Evolutionary conservation across 2,888 invertebrate genomes (phyloP).

Genomic region (Microctonus aethiopoides): DNA sequence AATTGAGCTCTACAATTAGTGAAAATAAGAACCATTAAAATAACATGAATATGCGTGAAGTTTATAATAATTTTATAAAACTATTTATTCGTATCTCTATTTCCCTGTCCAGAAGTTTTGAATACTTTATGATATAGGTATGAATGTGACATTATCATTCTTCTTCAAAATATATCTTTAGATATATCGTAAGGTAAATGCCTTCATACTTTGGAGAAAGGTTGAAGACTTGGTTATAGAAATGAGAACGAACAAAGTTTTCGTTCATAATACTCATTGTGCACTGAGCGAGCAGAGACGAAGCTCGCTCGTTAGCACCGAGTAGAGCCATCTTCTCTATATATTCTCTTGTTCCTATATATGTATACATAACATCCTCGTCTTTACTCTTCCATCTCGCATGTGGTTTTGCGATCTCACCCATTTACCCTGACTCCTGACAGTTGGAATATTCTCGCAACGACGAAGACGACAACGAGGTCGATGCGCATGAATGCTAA

Average conservation of each 20-base stretch:
- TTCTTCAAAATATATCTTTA: not conserved
- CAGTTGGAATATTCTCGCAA: not conserved
- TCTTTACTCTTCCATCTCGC: not conserved
- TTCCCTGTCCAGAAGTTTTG: constrained; percentile 1
- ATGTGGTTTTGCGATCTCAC: not conserved
- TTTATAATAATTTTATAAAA: not conserved
- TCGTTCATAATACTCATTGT: constrained; percentile 50
- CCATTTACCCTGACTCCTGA: constrained; percentile 9
- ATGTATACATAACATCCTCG: not conserved
- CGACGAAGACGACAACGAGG: not conserved
- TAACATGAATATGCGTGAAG: not conserved
- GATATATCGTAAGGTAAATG: not conserved
- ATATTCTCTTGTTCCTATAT: constrained; percentile 2
- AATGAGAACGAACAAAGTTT: constrained; percentile 41
- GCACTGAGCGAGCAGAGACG: constrained; percentile 10
- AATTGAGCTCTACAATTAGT: no score
- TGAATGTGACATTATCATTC: constrained; percentile 1
- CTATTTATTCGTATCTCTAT: not conserved
- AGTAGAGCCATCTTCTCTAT: constrained; percentile 27
- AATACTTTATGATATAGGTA: not conserved
- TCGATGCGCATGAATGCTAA: constrained; percentile 19
- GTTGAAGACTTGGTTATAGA: constrained; percentile 23
- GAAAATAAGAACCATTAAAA: not conserved
- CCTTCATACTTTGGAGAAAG: not conserved
- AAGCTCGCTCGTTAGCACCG: constrained; percentile 30